Percentiles rank a stretch among this genome's conserved stretches.
Evolutionary conservation across 2,888 invertebrate genomes (phyloP).

Genomic region (Unio delphinus): DNA sequence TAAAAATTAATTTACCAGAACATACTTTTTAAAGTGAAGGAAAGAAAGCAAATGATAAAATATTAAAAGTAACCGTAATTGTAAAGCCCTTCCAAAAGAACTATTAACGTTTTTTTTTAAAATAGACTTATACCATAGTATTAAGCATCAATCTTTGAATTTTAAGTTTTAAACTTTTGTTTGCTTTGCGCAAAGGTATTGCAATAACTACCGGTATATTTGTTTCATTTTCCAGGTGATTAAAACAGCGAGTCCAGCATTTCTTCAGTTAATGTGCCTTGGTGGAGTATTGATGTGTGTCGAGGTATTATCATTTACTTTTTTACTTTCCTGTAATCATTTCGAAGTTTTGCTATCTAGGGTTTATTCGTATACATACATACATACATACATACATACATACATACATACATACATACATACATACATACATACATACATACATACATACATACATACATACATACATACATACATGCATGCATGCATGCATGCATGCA

Average conservation of each 20-base stretch:
- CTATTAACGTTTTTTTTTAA: no score
- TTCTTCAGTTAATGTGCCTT: constrained; percentile 88
- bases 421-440: constrained; percentile 3
- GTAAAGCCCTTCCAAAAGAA: no score
- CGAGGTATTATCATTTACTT: constrained; percentile 78
- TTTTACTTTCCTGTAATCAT: not conserved
- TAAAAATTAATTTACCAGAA: no score
- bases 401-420: constrained; percentile 7
- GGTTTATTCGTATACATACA: not conserved
- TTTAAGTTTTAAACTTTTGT: no score
- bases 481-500: constrained; percentile 4
- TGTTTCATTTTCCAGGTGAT: constrained; percentile 82
- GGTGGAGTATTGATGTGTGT: constrained; percentile 94
- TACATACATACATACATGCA: not conserved
- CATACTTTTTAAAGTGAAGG: no score
- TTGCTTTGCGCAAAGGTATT: no score
- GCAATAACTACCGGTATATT: no score
- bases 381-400: constrained; percentile 3
- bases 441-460: no score
- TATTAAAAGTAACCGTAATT: no score
- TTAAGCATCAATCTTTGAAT: no score
- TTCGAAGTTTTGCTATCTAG: not conserved
- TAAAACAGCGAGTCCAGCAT: constrained; percentile 93
- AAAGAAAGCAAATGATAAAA: no score
- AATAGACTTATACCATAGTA: no score